Evolutionary conservation across 2,888 invertebrate genomes (phyloP), one percentile per base, ranked within the genome.

Genomic region (Pocota personata): DNA sequence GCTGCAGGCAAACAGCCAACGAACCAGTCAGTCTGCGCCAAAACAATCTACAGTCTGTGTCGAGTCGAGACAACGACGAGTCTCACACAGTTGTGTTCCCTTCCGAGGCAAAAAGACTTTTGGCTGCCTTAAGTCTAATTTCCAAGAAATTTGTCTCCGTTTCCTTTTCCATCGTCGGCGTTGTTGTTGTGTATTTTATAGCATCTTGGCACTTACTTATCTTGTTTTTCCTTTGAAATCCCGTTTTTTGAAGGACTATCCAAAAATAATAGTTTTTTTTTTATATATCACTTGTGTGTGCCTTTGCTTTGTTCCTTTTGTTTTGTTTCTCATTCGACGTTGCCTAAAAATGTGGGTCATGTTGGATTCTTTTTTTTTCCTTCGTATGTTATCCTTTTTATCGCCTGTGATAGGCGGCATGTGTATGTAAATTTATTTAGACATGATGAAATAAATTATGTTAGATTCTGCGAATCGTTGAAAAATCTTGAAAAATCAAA

Each of bases 81-180:
- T 60, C n/a, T n/a, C 80, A 58, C 55, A 77, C 60, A 82, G 43
- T 35, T 64, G 60, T 35, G 67, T 69, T 62, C 79, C 79, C 50
- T 83, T 73, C 27, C 69, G 73, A 69, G 50, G 77, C 40, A 67
- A 50, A 64, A 35, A 80, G 57, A 80, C 84, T 75, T 83, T 79
- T 76, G 75, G 75, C 80, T 75, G 80, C 75, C 71, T 64, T 64
- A 30, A 80, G 80, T 84, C 80, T 69, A 52, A 80, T 80, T 84
- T 84, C 84, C 84, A 75, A 84, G 84, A 84, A 84, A 71, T 80
- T 84, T 76, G 80, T 84, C 80, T 80, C 80, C 64, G 60, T 69
- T 73, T 62, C 69, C 3, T 35, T 66, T 24, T 50, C 60, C 10
- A 16, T 35, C 35, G 24, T 64, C 30, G 30, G 10, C 27, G n/a